Base-by-base conservation (phyloP, 2,888 invertebrate genomes). In the Folsomia candida region DNA sequence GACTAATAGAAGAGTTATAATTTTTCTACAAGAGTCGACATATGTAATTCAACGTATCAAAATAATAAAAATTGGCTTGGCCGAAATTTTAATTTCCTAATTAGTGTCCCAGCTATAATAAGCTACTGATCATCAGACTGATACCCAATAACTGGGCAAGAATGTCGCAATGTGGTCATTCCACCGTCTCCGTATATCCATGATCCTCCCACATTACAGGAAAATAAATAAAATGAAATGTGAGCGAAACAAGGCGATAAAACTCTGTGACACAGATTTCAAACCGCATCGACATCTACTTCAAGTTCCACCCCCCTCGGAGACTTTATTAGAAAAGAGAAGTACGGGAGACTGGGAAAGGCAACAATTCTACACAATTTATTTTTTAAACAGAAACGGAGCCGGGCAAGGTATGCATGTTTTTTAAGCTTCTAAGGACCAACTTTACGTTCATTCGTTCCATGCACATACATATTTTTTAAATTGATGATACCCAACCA, bases 281-380 rank as follows among this genome's bases (percentile, higher is more conserved):
- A 54, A 54, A 54, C 54, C 54, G n/a, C 54, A 54, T 54, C 54
- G 54, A 54, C 54, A 54, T 54, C 54, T 22, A 54, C 11, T 54
- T 54, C 11, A 37, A 54, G 11, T 54, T 22, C 54, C 57, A 51
- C 57, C 65, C 65, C 65, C 65, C 57, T 54, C 26, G 51, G 65
- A 65, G 65, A 65, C 51, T 65, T 65, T 65, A 54, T 65, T 64
- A 54, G 65, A 65, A 54, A 51, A 27, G 54, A 14, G 57, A 24
- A 51, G 65, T 47, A 64, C 20, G n/a, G 11, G 54, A 54, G 22
- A 54, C 22, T 4, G 20, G n/a, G 4, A 54, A n/a, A 54, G 4
- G 54, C 54, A 20, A 54, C 54, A 54, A 54, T 54, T 6, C 54
- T 37, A 37, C 11, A 54, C 54, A 54, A 54, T 54, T 54, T 54